A percentile compares a stretch with the other conserved stretches of the same genome.
These are phyloP conservation scores for Prietella phreatophila DNA, from an alignment of 2,113 vertebrate species.

Conservation along the genomic window DNA sequence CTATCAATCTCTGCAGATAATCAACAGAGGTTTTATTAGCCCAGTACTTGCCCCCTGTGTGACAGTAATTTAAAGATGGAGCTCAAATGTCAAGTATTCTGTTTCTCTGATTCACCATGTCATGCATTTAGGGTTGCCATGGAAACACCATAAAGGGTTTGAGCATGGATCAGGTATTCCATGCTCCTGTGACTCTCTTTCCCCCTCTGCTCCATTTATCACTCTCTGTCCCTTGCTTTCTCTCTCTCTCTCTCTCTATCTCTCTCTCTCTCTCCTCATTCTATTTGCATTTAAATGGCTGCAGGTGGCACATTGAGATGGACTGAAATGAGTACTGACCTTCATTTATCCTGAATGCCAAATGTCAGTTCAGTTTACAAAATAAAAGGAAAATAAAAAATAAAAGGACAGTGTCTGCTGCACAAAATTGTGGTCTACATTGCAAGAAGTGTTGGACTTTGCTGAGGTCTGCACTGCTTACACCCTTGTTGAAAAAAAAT, in stretches of 20 bases:
- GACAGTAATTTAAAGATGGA: slow-evolving; percentile 23
- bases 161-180: neutral
- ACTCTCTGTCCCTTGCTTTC: too few species aligned
- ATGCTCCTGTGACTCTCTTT: neutral
- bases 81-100: slow-evolving; percentile 46
- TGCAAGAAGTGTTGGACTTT: neutral
- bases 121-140: slow-evolving; percentile 42
- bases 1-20: slow-evolving; percentile 20
- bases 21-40: slow-evolving; percentile 31
- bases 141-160: slow-evolving; percentile 41
- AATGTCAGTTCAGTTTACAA: neutral
- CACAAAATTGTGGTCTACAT: neutral
- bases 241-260: too few species aligned
- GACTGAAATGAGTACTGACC: slow-evolving; percentile 13
- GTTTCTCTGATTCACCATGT: slow-evolving; percentile 39
- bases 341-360: neutral
- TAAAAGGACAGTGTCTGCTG: neutral
- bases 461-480: neutral
- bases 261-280: neutral
- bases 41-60: slow-evolving; percentile 8
- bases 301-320: slow-evolving; percentile 9
- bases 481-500: neutral
- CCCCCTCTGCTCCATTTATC: neutral
- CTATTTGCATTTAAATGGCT: slow-evolving; percentile 13
- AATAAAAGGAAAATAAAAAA: too few species aligned